Conservation (phyloP, 2,797 vertebrate genomes). For the Chelon auratus region DNA sequence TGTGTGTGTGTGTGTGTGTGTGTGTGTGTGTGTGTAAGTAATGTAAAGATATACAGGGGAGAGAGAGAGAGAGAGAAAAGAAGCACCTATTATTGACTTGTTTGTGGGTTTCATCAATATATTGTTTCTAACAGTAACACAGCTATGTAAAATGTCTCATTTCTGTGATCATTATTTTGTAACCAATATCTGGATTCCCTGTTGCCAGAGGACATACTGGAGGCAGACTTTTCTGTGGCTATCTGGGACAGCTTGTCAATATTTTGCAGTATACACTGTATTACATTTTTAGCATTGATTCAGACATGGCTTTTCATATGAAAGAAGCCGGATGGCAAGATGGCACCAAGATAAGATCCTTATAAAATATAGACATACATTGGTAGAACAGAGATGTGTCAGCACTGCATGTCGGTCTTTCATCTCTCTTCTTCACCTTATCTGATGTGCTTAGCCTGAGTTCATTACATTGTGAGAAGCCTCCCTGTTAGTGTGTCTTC, state of each 20-base stretch:
- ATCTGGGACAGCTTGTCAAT: slow-evolving; percentile 27
- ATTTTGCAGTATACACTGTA: slow-evolving; percentile 4
- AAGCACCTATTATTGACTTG: slow-evolving; percentile 22
- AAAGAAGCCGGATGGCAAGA: not conserved
- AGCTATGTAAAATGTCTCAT: slow-evolving; percentile 22
- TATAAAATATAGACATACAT: not conserved
- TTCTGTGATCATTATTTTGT: slow-evolving; percentile 27
- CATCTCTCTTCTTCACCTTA: not conserved
- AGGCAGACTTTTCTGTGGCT: slow-evolving; percentile 10
- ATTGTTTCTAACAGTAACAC: slow-evolving; percentile 22
- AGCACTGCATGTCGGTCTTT: not conserved
- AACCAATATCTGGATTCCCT: slow-evolving; percentile 30
- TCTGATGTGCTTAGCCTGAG: slow-evolving; percentile 5
- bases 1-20: too few relatives aligned
- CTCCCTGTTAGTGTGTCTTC: slow-evolving; percentile 24
- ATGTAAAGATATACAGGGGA: not conserved
- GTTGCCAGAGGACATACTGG: slow-evolving; percentile 16
- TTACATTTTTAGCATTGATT: slow-evolving; percentile 17
- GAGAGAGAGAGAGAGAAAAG: not conserved
- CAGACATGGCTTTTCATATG: slow-evolving; percentile 14
- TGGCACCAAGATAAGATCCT: not conserved
- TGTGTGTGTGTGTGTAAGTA: too few relatives aligned
- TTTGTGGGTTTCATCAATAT: slow-evolving; percentile 36
- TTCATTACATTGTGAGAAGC: slow-evolving; percentile 21
- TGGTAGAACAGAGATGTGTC: not conserved